Conservation (phyloP, 92 coral and sea anemone genomes). For the Parazoanthus atlanticus region DNA sequence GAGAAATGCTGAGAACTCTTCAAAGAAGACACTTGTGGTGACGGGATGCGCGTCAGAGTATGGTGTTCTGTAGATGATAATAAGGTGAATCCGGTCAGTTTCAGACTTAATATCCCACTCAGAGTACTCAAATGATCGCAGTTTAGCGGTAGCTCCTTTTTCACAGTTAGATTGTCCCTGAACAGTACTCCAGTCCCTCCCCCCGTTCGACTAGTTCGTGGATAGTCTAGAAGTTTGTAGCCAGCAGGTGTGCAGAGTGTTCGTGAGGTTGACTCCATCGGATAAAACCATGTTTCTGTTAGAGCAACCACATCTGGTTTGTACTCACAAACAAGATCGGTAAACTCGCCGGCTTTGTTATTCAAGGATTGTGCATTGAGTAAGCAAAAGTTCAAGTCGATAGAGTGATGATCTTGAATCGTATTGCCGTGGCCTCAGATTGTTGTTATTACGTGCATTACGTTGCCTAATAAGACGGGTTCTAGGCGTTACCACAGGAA, state of each 20-base stretch:
- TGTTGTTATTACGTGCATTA: constrained; percentile 40
- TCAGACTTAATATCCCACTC: constrained; percentile 40
- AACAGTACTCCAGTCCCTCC: constrained; percentile 75
- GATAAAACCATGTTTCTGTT: constrained; percentile 70
- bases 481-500: constrained; percentile 1
- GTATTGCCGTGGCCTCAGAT: constrained; percentile 29
- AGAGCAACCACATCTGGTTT: constrained; percentile 63
- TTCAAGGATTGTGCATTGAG: constrained; percentile 58
- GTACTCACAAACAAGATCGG: constrained; percentile 41
- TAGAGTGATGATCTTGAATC: constrained; percentile 32
- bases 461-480: neutral
- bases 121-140: constrained; percentile 65
- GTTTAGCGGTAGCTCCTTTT: constrained; percentile 48
- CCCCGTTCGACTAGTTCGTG: constrained; percentile 57
- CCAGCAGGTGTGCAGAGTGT: constrained; percentile 70
- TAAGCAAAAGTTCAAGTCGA: constrained; percentile 25
- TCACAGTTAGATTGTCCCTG: constrained; percentile 57
- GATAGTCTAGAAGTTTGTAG: constrained; percentile 68
- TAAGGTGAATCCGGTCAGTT: neutral
- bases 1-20: constrained; percentile 59
- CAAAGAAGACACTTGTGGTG: constrained; percentile 55
- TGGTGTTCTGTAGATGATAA: constrained; percentile 68
- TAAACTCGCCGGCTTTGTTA: constrained; percentile 62
- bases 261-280: too few relatives aligned
- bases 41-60: constrained; percentile 64